These are phyloP conservation scores for Cantharis rustica DNA, from an alignment of 2,888 invertebrate genomes.

Conservation along the genomic window DNA sequence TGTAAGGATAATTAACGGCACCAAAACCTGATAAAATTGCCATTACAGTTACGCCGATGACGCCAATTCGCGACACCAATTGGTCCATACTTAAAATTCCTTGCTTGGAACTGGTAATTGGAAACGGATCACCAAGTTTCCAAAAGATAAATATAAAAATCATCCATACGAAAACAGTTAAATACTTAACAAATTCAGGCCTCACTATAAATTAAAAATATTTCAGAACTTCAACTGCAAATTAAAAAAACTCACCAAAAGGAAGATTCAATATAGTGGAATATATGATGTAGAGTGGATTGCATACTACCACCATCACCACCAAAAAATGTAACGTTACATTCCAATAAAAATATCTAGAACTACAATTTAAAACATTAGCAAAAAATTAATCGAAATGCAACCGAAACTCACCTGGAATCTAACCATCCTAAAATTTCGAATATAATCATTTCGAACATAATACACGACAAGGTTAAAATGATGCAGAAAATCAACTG, in stretches of 20 bases:
- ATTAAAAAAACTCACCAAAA: constrained; percentile 67
- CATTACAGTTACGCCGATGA: constrained; percentile 99
- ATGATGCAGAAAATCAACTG: constrained; percentile 96
- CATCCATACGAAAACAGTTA: constrained; percentile 86
- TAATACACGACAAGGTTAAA: constrained; percentile 94
- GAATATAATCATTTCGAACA: constrained; percentile 99
- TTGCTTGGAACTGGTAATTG: constrained; percentile 94
- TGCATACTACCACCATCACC: constrained; percentile 92
- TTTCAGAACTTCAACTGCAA: constrained; percentile 12
- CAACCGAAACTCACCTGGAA: constrained; percentile 68
- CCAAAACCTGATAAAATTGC: constrained; percentile 98
- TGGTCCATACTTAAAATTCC: constrained; percentile 89
- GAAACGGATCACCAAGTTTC: constrained; percentile 99
- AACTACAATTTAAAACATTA: constrained; percentile 66
- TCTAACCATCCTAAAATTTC: constrained; percentile 95
- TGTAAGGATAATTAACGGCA: constrained; percentile 99
- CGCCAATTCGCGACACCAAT: constrained; percentile 95
- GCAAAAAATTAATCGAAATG: background rate
- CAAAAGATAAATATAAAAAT: constrained; percentile 95
- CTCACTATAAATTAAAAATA: constrained; percentile 66
- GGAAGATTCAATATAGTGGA: constrained; percentile 89
- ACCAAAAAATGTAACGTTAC: constrained; percentile 87
- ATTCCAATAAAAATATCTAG: constrained; percentile 94
- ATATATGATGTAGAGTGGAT: constrained; percentile 96
- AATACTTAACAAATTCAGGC: constrained; percentile 73